Base-by-base conservation (phyloP, 2,797 vertebrate species). In the Molossus molossus region DNA sequence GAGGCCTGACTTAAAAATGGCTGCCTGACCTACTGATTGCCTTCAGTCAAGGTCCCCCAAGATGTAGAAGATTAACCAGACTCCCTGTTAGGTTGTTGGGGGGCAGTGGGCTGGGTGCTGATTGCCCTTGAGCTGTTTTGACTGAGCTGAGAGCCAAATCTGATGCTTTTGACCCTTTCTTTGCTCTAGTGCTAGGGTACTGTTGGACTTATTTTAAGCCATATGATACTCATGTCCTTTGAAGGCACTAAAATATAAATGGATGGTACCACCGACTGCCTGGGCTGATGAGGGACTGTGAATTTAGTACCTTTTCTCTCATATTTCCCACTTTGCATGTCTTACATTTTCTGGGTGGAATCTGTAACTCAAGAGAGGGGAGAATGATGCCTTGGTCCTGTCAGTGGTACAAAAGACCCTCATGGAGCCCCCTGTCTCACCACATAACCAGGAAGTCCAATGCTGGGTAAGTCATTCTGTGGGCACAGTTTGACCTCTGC, bases 1-100 rank as follows among this genome's bases (percentile, higher is more conserved):
- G 64, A 86, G 50, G 40, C 37, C n/a, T 90, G 50, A 57, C 62
- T 93, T 67, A 87, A 40, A 67, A 87, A 60, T 94, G 90, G 65
- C 69, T 91, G 13, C 65, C 75, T 87, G 80, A 29, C 62, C 23
- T 58, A 69, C 40, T 64, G 64, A 29, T 55, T 96, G 23, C 73
- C 53, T 92, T 90, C 45, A 90, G 53, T 57, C 20, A 69, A 25
- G 21, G 29, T 40, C 29, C 70, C 27, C 23, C 50, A 60, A 67
- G 58, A 58, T 88, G 53, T 65, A 82, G 50, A 80, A 80, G 57
- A 90, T 96, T 94, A 95, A 92, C 65, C 37, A 65, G 27, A 75
- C 40, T 79, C 55, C 40, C 2, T 86, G 48, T 40, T 95, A 85
- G 50, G 25, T 57, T 40, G 75, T 15, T 72, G n/a, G n/a, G 25